Evolutionary conservation across 2,888 invertebrate species (phyloP), one percentile per base, ranked within the genome.

Genomic region (Catonia carolina): DNA sequence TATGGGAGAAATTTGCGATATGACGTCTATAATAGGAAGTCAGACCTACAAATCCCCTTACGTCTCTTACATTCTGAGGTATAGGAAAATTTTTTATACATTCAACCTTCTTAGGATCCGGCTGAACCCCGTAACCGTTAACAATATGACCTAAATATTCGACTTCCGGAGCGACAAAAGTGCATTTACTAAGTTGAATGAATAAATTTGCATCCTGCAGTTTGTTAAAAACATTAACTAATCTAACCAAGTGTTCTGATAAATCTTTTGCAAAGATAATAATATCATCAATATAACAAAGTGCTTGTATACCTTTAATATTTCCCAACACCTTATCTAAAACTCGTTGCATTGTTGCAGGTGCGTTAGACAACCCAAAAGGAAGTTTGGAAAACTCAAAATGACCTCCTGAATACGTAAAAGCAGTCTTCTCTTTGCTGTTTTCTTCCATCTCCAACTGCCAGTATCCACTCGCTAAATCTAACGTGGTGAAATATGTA

Each of bases 1-100:
- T n/a, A n/a, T n/a, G n/a, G n/a, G n/a, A n/a, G n/a, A n/a, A n/a
- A n/a, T n/a, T n/a, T n/a, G n/a, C n/a, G n/a, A n/a, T n/a, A n/a
- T n/a, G n/a, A n/a, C n/a, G n/a, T n/a, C n/a, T n/a, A n/a, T n/a
- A n/a, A n/a, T n/a, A n/a, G n/a, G n/a, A n/a, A n/a, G 65, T 36
- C 27, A 73, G 41, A 8, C 71, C 71, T 18, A 71, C 36, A 55
- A 72, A 73, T n/a, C 58, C 49, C 64, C 53, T 49, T 2, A 61
- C 41, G 14, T 59, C 48, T 37, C 52, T 60, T 0, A 27, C 45
- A 42, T 55, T 58, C 14, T 49, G 52, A 5, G 62, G 61, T 3
- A 12, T 23, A 2, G 62, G 60, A 22, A 37, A 62, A 8, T 55
- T 14, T 8, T 41, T 22, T 0, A 63, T 20, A 3, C 53, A 47